phyloP scores from a whole-genome alignment of 1,140 invertebrate genomes.

The Ridgeia piscesae region DNA sequence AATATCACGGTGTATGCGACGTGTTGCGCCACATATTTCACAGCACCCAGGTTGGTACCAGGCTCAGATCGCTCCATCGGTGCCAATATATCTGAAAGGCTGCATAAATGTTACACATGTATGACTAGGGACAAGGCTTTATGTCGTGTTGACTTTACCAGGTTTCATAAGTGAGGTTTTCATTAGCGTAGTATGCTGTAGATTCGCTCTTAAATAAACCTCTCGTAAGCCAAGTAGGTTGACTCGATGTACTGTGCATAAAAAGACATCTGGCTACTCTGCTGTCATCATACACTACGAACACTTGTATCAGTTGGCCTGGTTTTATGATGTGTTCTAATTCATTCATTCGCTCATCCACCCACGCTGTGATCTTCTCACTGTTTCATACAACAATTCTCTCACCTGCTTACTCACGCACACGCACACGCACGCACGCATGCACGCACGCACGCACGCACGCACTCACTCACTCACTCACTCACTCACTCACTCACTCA shows the following conservation, averaged over 20 bases:
- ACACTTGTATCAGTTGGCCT: background rate
- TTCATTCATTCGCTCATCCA: too few relatives aligned
- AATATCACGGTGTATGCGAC: background rate
- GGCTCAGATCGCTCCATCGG: background rate
- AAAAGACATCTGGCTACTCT: background rate
- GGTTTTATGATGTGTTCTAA: background rate
- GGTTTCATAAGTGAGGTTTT: constrained; percentile 7
- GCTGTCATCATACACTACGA: too few relatives aligned
- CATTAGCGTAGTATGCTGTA: background rate
- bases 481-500: background rate
- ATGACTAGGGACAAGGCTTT: background rate
- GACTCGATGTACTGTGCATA: background rate
- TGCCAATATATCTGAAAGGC: background rate
- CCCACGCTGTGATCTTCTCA: too few relatives aligned
- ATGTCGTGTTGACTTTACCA: background rate
- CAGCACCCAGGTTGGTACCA: too few relatives aligned
- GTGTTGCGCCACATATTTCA: background rate
- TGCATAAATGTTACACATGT: background rate
- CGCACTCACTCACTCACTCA: background rate
- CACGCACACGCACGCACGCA: background rate
- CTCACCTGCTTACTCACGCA: background rate
- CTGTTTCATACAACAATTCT: background rate
- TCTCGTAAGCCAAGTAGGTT: background rate
- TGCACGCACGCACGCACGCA: background rate
- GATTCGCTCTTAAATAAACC: background rate